Base-by-base conservation (phyloP, 1,140 invertebrate species). In the Zophobas morio region DNA sequence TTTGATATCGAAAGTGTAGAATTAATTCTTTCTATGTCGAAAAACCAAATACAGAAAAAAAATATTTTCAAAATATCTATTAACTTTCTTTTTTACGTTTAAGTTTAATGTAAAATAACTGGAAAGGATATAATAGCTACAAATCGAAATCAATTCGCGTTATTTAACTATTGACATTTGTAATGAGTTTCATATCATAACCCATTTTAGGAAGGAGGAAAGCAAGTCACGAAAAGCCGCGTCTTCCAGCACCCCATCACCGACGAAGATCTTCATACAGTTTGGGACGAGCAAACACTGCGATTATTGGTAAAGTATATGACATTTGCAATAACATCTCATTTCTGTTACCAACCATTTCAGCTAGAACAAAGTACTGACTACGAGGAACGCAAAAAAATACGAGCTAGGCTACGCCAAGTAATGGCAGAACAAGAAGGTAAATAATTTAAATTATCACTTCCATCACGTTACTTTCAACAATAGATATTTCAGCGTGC, bases 291-390 rank as follows among this genome's bases (percentile, higher is more conserved):
- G 85, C 87, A 91, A 80, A 89, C 91, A 37, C 88, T 94, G 72
- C 89, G 89, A 84, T 88, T 92, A 88, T 89, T 94, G 88, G 93
- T 94, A 87, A 90, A 20, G 20, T 20, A 20, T 20, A 20, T 20
- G 20, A 20, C 20, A 20, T 20, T 20, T 20, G 20, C 20, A 20
- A 20, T 20, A 20, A 20, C 20, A 20, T 20, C 20, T 20, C 20
- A 20, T 20, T 20, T 20, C 20, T 20, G 20, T 20, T 20, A 20
- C 20, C 20, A 20, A 20, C 20, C 20, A 20, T 20, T 20, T 20
- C 86, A 96, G 95, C 90, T 96, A 88, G 95, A 95, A 87, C 91
- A 92, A 86, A 93, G 94, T 85, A 92, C 91, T 80, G 94, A 94
- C 84, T 96, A 96, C 92, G 95, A 96, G 86, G 93, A 94, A 85